Conservation (phyloP, 1,140 invertebrate genomes). For the Fragariocoptes setiger region DNA sequence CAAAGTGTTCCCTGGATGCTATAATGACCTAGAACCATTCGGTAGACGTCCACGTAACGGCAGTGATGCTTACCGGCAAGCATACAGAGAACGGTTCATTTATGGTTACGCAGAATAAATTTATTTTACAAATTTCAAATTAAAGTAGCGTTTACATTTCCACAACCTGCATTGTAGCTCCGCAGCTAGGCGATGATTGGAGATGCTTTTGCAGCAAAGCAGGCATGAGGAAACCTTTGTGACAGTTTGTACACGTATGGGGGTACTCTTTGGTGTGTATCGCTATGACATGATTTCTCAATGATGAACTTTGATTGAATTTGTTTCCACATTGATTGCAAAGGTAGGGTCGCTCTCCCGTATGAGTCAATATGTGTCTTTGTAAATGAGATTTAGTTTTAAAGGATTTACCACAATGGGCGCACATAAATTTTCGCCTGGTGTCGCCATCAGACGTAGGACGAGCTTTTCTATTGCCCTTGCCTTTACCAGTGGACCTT, state of each 20-base stretch:
- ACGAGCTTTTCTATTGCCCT: constrained; percentile 9
- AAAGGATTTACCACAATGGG: constrained; percentile 11
- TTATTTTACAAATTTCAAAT: too few species aligned
- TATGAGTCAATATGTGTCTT: constrained; percentile 10
- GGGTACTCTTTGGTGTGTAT: constrained; percentile 11
- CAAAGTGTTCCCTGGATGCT: constrained; percentile 64
- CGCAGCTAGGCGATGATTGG: neutral
- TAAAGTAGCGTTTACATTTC: too few species aligned
- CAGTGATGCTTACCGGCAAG: constrained; percentile 36
- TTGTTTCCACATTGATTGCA: constrained; percentile 9
- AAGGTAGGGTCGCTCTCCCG: constrained; percentile 10
- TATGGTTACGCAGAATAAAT: constrained; percentile 32
- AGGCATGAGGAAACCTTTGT: constrained; percentile 10
- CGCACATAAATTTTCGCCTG: constrained; percentile 10
- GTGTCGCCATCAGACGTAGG: neutral
- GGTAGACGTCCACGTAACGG: constrained; percentile 45
- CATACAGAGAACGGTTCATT: constrained; percentile 36
- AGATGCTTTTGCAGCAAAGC: constrained; percentile 9
- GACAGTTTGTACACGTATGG: constrained; percentile 7
- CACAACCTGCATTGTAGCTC: neutral
- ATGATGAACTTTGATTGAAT: constrained; percentile 9
- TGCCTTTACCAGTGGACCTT: constrained; percentile 5
- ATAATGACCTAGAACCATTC: constrained; percentile 66
- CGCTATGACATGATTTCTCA: constrained; percentile 11
- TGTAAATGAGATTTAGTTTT: constrained; percentile 11